Base-by-base conservation (phyloP, 2,888 invertebrate genomes). In the Drosophila austrosaltans region DNA sequence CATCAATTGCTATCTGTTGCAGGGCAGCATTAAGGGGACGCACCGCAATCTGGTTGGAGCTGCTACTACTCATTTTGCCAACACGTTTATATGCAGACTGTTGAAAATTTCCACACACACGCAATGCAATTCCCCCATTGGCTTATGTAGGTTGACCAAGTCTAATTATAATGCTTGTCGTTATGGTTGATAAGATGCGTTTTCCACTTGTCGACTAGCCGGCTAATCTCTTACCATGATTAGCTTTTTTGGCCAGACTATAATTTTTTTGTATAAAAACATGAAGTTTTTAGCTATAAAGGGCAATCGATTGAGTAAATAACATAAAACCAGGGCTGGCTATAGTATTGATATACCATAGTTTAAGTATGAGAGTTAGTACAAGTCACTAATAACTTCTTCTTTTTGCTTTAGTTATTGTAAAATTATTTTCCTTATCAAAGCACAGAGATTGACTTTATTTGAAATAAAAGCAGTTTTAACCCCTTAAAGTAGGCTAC, bases 1-100 rank as follows among this genome's bases (percentile, higher is more conserved):
- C 93, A 39, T 90, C 42, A 30, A 82, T 87, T 2, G 94, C 94
- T 64, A 92, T 91, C 68, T 87, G 87, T 68, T 89, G 87, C 39
- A 92, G 62, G 77, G 82, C 2, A 81, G 71, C 20, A 82, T 69
- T 1, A 92, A 44, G 1, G 89, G 86, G 48, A 1, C 48, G 48
- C 25, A 48, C 36, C 36, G 12, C 2, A 8, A 36, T 36, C 1
- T 8, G 16, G 7, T 30, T 30, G 4, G 54, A n/a, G 54, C 12
- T 10, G 36, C 36, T 36, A 4, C 36, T 8, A 36, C 36, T 54
- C 54, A 54, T 54, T 12, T 16, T 54, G 54, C 48, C 25, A 48
- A 10, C 48, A 32, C 61, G 53, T 39, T 61, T 61, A 61, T 48
- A 48, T 32, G 32, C 53, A 48, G 53, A 61, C 61, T 61, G 28